Evolutionary conservation across 2,113 vertebrate species (phyloP), one percentile per base, ranked within the genome.

Genomic region (Danio rerio): DNA sequence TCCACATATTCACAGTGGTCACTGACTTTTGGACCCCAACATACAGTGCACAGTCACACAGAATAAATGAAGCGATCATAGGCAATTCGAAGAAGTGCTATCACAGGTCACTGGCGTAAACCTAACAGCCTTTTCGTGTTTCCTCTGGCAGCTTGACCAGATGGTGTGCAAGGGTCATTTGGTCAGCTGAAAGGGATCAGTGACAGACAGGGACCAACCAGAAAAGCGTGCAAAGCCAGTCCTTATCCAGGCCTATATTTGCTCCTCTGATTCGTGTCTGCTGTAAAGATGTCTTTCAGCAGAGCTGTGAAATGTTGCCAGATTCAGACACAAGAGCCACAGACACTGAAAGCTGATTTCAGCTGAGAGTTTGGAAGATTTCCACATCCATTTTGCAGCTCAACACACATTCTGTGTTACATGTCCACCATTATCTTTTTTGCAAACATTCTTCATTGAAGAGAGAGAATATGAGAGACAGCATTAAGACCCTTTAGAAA

Each of bases 291-390:
- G 42, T 81, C 68, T 18, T 53, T 53, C 69, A 53, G 8, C 80
- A 45, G 55, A 52, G 70, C 80, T 65, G 31, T 63, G 70, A 81
- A 63, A 43, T 50, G 18, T 42, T 65, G 61, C 76, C 53, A 80
- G 66, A 47, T 42, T 50, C 70, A 53, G 50, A 31, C 11, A 10
- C 50, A 42, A 40, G 49, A 73, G 49, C 15, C 70, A 13, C 21
- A 53, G 16, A 49, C 65, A 20, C 43, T 18, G 43, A 68, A 16
- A 18, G 11, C 65, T 47, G 9, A 45, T 61, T 43, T 68, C 15
- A 42, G 2, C 42, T 10, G 5, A 45, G 65, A 0, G 5, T 13
- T 21, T 31, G 31, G 31, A 31, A 21, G 10, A 18, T 31, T 63
- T 12, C 6, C 21, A 61, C 21, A 21, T 61, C 21, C 58, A 5